These are phyloP conservation scores for Cheilosia soror DNA, from an alignment of 2,888 invertebrate genomes.

Conservation along the genomic window DNA sequence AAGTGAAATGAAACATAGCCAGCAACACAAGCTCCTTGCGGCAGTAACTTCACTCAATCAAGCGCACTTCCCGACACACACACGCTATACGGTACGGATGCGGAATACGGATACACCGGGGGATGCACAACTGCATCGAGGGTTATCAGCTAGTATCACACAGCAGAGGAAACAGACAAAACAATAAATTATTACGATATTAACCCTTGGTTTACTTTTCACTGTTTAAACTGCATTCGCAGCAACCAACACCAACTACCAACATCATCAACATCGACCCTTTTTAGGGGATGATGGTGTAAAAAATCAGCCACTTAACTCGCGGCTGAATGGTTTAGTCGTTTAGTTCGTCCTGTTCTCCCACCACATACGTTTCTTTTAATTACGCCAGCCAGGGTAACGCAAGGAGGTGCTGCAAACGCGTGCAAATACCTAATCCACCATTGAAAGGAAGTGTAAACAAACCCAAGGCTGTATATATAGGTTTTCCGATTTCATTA, in stretches of 20 bases:
- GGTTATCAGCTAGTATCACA: conserved; percentile 8
- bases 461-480: conserved; percentile 58
- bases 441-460: conserved; percentile 69
- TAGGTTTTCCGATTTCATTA: conserved; percentile 71
- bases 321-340: conserved; percentile 26
- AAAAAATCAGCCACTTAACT: conserved; percentile 33
- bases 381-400: conserved; percentile 53
- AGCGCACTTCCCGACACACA: conserved; percentile 58
- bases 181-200: conserved; percentile 73
- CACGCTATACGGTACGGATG: not conserved
- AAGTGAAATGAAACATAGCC: conserved; percentile 44
- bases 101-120: not conserved
- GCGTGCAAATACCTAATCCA: conserved; percentile 70
- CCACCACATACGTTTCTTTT: conserved; percentile 43
- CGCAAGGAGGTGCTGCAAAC: conserved; percentile 14
- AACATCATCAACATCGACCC: not conserved
- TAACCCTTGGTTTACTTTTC: conserved; percentile 60
- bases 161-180: conserved; percentile 52
- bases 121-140: conserved; percentile 28
- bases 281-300: conserved; percentile 51
- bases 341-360: conserved; percentile 38
- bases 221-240: not conserved
- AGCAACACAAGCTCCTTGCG: conserved; percentile 55
- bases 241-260: too few relatives aligned
- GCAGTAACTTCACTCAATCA: conserved; percentile 66